Evolutionary conservation across 2,888 invertebrate species (phyloP).

Genomic region (Rotaria sp.): DNA sequence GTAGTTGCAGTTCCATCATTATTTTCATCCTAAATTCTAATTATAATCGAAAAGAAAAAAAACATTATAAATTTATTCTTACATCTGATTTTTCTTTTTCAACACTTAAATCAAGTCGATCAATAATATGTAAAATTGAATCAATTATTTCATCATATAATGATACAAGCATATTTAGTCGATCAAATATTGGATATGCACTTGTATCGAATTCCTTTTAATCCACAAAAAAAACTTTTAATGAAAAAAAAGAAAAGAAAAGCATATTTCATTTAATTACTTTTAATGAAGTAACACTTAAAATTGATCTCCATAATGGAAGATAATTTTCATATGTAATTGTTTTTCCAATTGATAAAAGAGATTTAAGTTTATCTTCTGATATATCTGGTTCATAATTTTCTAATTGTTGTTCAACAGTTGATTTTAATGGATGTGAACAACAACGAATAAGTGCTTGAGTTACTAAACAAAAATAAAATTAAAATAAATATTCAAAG

Average conservation of each 20-base stretch:
- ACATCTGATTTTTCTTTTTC: neutral
- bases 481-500: too few species aligned
- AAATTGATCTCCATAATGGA: slow-evolving; percentile 60
- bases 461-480: neutral
- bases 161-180: slow-evolving; percentile 42
- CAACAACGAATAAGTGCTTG: slow-evolving; percentile 59
- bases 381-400: neutral
- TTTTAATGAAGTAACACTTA: slow-evolving; percentile 46
- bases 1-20: slow-evolving; percentile 43
- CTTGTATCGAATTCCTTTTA: slow-evolving; percentile 39
- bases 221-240: neutral
- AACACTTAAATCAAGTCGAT: slow-evolving; percentile 42
- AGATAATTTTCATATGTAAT: slow-evolving; percentile 14
- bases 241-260: neutral
- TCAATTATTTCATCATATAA: slow-evolving; percentile 43
- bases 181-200: slow-evolving; percentile 41
- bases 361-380: neutral
- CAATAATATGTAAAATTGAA: slow-evolving; percentile 42
- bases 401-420: slow-evolving; percentile 15
- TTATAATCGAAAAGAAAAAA: neutral
- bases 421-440: slow-evolving; percentile 58
- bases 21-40: neutral
- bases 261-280: neutral
- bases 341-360: neutral
- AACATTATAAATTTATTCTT: neutral